A percentile compares a stretch with the other conserved stretches of the same genome.
Evolutionary conservation across 2,797 vertebrate genomes (phyloP).

Genomic region (Liasis olivaceus): DNA sequence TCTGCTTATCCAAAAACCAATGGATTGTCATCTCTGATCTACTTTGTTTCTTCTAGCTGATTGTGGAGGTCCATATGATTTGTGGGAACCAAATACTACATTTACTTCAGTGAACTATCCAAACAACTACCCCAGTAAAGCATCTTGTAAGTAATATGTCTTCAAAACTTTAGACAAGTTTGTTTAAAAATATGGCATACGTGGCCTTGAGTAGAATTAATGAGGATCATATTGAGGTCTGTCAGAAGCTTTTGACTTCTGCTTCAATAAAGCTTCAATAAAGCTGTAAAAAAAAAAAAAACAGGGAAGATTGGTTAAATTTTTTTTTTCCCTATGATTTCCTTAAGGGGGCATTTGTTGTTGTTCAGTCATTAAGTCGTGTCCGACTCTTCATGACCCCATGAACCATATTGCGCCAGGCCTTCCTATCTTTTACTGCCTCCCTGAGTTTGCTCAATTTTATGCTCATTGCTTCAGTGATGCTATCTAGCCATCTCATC

Average conservation of each 20-base stretch:
- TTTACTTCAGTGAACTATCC: slow-evolving; percentile 87
- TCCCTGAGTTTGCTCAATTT: no score
- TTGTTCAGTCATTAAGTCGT: no score
- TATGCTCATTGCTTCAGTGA: no score
- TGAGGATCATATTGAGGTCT: neutral
- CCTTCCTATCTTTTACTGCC: no score
- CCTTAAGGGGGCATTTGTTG: no score
- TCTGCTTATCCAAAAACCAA: neutral
- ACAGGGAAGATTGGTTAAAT: neutral
- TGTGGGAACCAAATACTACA: slow-evolving; percentile 86
- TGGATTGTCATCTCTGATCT: slow-evolving; percentile 6
- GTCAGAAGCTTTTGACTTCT: neutral
- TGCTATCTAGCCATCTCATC: no score
- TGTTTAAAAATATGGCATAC: neutral
- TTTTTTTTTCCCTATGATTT: neutral
- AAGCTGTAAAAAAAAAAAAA: neutral
- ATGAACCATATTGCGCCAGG: no score
- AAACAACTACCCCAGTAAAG: slow-evolving; percentile 77
- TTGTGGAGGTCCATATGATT: slow-evolving; percentile 85
- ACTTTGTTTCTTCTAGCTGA: slow-evolving; percentile 76
- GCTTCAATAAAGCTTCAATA: neutral
- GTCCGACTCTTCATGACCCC: no score
- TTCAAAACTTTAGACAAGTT: neutral
- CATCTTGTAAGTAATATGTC: slow-evolving; percentile 80
- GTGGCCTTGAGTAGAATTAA: neutral